Evolutionary conservation across 2,113 vertebrate species (phyloP).

Genomic region (Cavia aperea): DNA sequence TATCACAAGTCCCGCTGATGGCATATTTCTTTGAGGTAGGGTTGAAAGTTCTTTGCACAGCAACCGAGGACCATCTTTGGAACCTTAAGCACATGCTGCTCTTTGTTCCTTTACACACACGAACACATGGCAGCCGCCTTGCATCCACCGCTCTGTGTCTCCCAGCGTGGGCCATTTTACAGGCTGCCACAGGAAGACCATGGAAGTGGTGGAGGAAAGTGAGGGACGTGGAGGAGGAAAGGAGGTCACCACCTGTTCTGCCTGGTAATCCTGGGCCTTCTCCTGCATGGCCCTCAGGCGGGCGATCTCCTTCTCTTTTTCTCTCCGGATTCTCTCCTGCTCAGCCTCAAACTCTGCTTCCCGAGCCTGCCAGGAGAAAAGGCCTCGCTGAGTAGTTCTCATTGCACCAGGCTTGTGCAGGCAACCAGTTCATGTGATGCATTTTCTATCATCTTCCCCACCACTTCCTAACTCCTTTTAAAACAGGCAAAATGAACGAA

Average conservation of each 20-base stretch:
- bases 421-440: neutral
- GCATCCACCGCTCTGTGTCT: neutral
- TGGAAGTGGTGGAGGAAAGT: neutral
- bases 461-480: neutral
- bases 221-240: neutral
- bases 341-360: slow-evolving; percentile 85
- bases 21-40: neutral
- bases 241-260: slow-evolving; percentile 80
- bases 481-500: neutral
- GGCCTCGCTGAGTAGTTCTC: rapidly evolving
- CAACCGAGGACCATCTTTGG: neutral
- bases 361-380: slow-evolving; percentile 74
- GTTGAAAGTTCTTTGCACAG: neutral
- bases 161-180: neutral
- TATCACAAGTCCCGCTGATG: neutral
- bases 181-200: neutral
- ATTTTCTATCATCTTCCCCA: neutral
- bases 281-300: slow-evolving; percentile 84
- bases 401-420: neutral
- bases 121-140: neutral
- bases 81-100: neutral
- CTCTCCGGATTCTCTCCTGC: slow-evolving; percentile 79
- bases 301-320: slow-evolving; percentile 85
- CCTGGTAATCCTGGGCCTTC: slow-evolving; percentile 81
- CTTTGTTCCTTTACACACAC: neutral